Conservation (phyloP, 2,888 invertebrate genomes). For the Serrognathus titanus region DNA sequence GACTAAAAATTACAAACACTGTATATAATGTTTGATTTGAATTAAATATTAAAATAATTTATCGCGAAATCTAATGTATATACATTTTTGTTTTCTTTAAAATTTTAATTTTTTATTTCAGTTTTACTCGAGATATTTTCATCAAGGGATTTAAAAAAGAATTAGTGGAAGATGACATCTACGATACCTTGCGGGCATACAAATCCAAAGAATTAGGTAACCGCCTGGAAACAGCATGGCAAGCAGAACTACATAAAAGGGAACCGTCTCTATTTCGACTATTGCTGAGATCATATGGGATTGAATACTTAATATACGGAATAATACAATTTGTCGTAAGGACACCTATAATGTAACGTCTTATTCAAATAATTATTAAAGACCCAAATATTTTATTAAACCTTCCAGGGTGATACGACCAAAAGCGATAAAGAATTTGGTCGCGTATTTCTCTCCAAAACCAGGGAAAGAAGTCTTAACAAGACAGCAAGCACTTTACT, state of each 20-base stretch:
- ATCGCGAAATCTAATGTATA: too few relatives aligned
- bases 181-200: constrained; percentile 54
- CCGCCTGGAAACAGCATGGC: constrained; percentile 45
- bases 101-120: constrained; percentile 36
- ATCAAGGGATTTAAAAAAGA: constrained; percentile 62
- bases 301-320: constrained; percentile 16
- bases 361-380: neutral
- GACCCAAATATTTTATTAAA: neutral
- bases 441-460: constrained; percentile 61
- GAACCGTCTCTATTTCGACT: constrained; percentile 18
- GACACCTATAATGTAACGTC: constrained; percentile 21
- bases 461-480: constrained; percentile 45
- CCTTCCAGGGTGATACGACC: constrained; percentile 60
- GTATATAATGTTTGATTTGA: too few relatives aligned
- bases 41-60: too few relatives aligned
- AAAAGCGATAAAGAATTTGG: constrained; percentile 61
- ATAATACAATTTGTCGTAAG: constrained; percentile 16
- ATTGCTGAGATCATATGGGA: constrained; percentile 21
- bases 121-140: constrained; percentile 66
- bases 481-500: constrained; percentile 60
- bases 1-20: too few relatives aligned
- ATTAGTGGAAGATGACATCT: constrained; percentile 60
- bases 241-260: constrained; percentile 13
- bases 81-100: too few relatives aligned
- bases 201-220: constrained; percentile 52